Percentiles rank a stretch among this genome's conserved stretches.
Evolutionary conservation across 2,888 invertebrate genomes (phyloP).

Genomic region (Eupithecia vulgata): DNA sequence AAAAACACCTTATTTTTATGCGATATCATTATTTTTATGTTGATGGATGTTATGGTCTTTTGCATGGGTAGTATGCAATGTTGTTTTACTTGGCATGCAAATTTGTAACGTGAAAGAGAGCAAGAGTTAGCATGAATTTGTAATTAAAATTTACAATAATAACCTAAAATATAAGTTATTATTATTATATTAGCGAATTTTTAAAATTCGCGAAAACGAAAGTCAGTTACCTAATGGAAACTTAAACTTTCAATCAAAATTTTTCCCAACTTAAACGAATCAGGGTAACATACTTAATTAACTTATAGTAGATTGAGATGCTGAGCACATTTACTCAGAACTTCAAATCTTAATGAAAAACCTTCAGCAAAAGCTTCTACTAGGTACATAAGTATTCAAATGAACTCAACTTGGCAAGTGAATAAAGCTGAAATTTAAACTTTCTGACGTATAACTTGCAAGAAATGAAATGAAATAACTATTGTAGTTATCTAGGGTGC

Average conservation of each 20-base stretch:
- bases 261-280: background rate
- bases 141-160: too few species aligned
- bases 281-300: background rate
- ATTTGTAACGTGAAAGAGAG: background rate
- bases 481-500: too few species aligned
- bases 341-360: constrained; percentile 9
- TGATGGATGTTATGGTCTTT: constrained; percentile 15
- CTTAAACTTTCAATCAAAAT: background rate
- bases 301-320: background rate
- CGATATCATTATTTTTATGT: constrained; percentile 18
- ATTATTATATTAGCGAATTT: too few species aligned
- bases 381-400: constrained; percentile 10
- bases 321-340: constrained; percentile 1
- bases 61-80: constrained; percentile 5
- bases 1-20: constrained; percentile 32
- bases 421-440: constrained; percentile 3
- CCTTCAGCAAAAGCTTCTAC: constrained; percentile 6
- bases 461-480: background rate
- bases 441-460: background rate
- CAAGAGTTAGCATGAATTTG: too few species aligned
- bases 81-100: constrained; percentile 4
- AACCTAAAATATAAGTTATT: too few species aligned
- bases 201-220: background rate
- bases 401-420: constrained; percentile 8
- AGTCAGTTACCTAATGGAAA: background rate